Base-by-base conservation (phyloP, 2,113 vertebrate genomes). In the Hippocampus guttulatus region DNA sequence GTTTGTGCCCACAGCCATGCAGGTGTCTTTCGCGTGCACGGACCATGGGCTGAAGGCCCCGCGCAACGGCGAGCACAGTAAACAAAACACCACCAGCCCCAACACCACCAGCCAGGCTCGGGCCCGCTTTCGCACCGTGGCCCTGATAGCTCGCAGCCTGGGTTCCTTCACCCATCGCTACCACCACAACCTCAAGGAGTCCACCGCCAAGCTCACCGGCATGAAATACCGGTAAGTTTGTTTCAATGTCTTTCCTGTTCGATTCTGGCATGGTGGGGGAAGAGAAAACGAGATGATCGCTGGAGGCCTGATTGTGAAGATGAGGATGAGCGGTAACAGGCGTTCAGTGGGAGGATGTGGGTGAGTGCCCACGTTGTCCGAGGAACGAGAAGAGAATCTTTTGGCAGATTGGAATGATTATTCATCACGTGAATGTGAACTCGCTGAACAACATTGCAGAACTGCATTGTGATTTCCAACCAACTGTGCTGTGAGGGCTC, bases 21-120 rank as follows among this genome's bases (percentile, higher is more conserved):
- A 99, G 92, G 97, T 99, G 89, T 99, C 97, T 76, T 97, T 99
- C 74, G 97, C 97, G 68, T 99, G 96, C 83, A 98, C 96, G 0
- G 97, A 99, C 85, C 97, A 99, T 78, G 96, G 95, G 81, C 84
- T 99, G 78, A 99, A 97, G 92, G 94, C 94, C 75, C 86, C 90
- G 2, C 92, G 96, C 63, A 96, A 96, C 79, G 96, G 94, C 62
- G 97, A 98, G 76, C 88, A 97, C 89, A 95, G 94, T 92, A 99
- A 99, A 90, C 95, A 97, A 92, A 96, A 91, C 88, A 91, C 94
- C 84, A 85, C 92, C 8, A 94, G 94, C 85, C 94, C 96, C 65
- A 95, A 94, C 85, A 93, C 94, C 15, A 91, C 94, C 86, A 97
- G 93, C 86, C 93, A 95, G 49, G 95, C 96, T 79, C 88, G 95